phyloP scores from a whole-genome alignment of 2,113 vertebrate species.

The Engystomops pustulosus region DNA sequence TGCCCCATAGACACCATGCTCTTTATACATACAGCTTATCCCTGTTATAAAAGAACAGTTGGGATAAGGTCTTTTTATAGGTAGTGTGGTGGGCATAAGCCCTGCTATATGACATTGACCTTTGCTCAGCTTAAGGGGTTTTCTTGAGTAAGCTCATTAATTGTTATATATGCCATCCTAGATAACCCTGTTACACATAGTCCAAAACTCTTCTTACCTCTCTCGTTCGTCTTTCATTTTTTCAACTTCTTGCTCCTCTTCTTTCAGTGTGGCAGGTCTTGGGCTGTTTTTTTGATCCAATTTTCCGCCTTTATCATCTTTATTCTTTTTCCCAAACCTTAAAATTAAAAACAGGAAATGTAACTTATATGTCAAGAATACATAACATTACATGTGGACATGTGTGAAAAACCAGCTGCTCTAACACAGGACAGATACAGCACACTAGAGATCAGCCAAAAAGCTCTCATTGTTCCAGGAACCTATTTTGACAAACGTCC shows the following conservation, averaged over 20 bases:
- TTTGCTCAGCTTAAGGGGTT: no score
- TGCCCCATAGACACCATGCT: background rate
- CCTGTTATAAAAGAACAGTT: background rate
- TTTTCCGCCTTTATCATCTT: slow-evolving; percentile 86
- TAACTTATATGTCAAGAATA: background rate
- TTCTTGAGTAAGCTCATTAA: no score
- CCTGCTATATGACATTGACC: no score
- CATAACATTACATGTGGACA: background rate
- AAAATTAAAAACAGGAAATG: slow-evolving; percentile 64
- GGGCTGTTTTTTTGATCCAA: slow-evolving; percentile 75
- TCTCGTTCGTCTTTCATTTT: slow-evolving; percentile 80
- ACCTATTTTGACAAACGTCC: slow-evolving; percentile 29
- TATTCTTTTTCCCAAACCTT: slow-evolving; percentile 96
- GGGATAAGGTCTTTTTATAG: no score
- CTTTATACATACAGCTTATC: background rate
- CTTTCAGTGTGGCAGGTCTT: slow-evolving; percentile 78
- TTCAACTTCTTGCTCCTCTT: slow-evolving; percentile 86
- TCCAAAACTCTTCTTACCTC: no score
- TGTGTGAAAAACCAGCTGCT: slow-evolving; percentile 51
- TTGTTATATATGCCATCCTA: background rate
- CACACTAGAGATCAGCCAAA: slow-evolving; percentile 24
- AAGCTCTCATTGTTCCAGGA: slow-evolving; percentile 22
- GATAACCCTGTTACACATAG: no score
- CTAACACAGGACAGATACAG: slow-evolving; percentile 37
- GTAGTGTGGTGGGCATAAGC: no score